A percentile compares a stretch with the other conserved stretches of the same genome.
Evolutionary conservation across 2,888 invertebrate genomes (phyloP).

Genomic region (Temnothorax ravouxi): DNA sequence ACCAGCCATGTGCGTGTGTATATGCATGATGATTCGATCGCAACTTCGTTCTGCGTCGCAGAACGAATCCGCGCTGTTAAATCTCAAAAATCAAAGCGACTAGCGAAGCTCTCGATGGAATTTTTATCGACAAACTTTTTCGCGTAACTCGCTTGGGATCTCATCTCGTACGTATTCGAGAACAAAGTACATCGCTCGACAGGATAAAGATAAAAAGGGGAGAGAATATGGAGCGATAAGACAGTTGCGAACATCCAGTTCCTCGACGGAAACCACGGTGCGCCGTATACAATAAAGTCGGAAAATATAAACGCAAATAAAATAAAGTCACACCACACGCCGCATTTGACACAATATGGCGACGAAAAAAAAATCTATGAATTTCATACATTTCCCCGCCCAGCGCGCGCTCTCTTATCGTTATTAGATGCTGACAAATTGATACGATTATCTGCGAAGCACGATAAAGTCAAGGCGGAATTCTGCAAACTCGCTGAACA

Average conservation of each 20-base stretch:
- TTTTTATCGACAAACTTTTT: slow-evolving; percentile 62
- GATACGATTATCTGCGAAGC: slow-evolving; percentile 31
- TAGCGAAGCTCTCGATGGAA: slow-evolving; percentile 66
- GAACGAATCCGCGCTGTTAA: slow-evolving; percentile 65
- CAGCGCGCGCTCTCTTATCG: background rate
- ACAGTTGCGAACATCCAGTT: slow-evolving; percentile 44
- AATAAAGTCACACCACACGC: background rate
- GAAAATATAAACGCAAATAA: slow-evolving; percentile 38
- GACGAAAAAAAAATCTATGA: background rate
- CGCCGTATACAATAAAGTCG: slow-evolving; percentile 27
- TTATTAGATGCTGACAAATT: slow-evolving; percentile 37
- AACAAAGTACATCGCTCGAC: slow-evolving; percentile 46
- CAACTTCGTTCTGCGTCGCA: slow-evolving; percentile 52
- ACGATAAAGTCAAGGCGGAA: slow-evolving; percentile 18
- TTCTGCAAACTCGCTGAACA: slow-evolving; percentile 31
- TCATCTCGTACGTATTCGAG: slow-evolving; percentile 57
- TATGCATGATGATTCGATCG: slow-evolving; percentile 46
- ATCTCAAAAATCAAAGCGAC: slow-evolving; percentile 63
- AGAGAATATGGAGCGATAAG: slow-evolving; percentile 54
- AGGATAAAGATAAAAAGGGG: slow-evolving; percentile 38
- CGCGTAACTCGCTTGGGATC: slow-evolving; percentile 55
- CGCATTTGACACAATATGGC: background rate
- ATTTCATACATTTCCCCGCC: background rate
- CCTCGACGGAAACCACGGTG: slow-evolving; percentile 20
- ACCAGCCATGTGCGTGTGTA: slow-evolving; percentile 27